A percentile compares a stretch with the other conserved stretches of the same genome.
phyloP scores from a whole-genome alignment of 1,140 invertebrate species.

The Trichoplusia ni region DNA sequence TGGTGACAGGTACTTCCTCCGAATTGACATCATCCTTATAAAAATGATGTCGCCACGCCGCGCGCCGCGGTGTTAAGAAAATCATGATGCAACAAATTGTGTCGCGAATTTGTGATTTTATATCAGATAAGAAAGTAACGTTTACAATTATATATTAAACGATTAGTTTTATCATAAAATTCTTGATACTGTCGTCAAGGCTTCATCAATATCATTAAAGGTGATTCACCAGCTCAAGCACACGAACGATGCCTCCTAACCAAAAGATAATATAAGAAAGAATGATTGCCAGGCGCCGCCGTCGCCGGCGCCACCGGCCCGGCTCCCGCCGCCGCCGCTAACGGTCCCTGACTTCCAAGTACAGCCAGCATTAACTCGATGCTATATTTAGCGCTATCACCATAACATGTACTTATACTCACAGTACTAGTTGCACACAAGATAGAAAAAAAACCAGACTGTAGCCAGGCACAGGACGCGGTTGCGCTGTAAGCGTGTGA shows the following conservation, averaged over 20 bases:
- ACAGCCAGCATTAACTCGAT: conserved; percentile 59
- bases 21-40: no score
- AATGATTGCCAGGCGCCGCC: conserved; percentile 11
- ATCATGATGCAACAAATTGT: no score
- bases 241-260: conserved; percentile 18
- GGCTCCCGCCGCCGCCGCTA: conserved; percentile 63
- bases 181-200: no score
- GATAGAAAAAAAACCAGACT: conserved; percentile 44
- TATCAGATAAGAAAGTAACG: no score
- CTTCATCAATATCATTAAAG: conserved; percentile 11
- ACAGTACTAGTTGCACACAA: conserved; percentile 10
- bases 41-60: no score
- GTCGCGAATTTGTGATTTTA: no score
- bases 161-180: conserved; percentile 10
- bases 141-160: no score
- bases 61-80: no score
- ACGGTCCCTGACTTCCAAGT: conserved; percentile 67
- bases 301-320: conserved; percentile 56
- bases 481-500: not conserved
- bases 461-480: conserved; percentile 2
- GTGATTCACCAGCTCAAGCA: conserved; percentile 40
- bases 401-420: conserved; percentile 35
- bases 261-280: conserved; percentile 17
- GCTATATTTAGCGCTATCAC: conserved; percentile 64
- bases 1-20: no score